Percentiles rank a stretch among this genome's conserved stretches.
Conservation (phyloP, 2,888 invertebrate genomes). For the Ernsta delagoae region DNA sequence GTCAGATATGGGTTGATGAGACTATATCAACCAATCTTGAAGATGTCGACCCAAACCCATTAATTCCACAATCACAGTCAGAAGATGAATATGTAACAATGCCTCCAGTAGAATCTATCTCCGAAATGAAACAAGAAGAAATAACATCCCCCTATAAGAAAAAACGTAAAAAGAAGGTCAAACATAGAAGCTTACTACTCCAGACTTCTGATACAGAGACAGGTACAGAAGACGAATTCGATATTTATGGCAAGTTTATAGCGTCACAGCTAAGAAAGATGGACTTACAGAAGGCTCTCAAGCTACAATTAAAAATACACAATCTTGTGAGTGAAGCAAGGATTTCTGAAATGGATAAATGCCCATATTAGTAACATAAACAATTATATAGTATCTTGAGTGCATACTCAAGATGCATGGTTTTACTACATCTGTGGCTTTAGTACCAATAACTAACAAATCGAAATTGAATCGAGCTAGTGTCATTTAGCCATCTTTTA, state of each 20-base stretch:
- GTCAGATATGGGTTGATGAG: conserved; percentile 63
- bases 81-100: conserved; percentile 61
- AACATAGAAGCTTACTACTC: conserved; percentile 47
- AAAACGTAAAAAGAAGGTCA: conserved; percentile 59
- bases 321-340: conserved; percentile 73
- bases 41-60: conserved; percentile 58
- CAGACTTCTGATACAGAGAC: conserved; percentile 36
- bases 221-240: conserved; percentile 73
- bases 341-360: conserved; percentile 56
- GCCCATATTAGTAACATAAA: too few relatives aligned
- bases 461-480: too few relatives aligned
- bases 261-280: conserved; percentile 74
- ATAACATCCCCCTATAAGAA: conserved; percentile 50
- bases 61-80: conserved; percentile 53
- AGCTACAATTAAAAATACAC: conserved; percentile 72
- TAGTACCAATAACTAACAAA: too few relatives aligned
- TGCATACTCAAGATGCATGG: too few relatives aligned
- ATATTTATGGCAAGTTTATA: conserved; percentile 78
- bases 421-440: too few relatives aligned
- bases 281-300: conserved; percentile 69
- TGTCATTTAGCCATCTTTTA: too few relatives aligned
- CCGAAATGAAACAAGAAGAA: conserved; percentile 50
- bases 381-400: too few relatives aligned
- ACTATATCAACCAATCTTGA: conserved; percentile 51
- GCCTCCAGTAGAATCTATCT: conserved; percentile 43